Conservation (phyloP, 1,140 invertebrate species). For the Drosophila quadrilineata region DNA sequence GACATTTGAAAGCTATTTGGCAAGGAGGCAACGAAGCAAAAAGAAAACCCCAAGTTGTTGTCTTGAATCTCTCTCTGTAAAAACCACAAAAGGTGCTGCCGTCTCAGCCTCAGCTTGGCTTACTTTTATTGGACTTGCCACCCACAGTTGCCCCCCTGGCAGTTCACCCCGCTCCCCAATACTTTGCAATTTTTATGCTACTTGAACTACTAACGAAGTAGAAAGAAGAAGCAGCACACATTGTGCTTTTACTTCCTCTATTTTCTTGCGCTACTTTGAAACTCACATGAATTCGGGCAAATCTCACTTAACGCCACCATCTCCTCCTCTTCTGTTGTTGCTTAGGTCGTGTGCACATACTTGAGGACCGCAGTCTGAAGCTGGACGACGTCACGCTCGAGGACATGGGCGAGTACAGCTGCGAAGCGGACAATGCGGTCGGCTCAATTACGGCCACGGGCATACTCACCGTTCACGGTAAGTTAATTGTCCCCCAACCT, state of each 20-base stretch:
- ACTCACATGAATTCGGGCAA: slow-evolving; percentile 32
- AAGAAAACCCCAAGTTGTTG: slow-evolving; percentile 52
- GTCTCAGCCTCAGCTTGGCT: slow-evolving; percentile 43
- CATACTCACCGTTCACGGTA: slow-evolving; percentile 90
- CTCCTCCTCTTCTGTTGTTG: slow-evolving; percentile 10
- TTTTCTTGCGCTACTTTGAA: neutral
- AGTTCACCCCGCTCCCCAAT: neutral
- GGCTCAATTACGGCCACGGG: slow-evolving; percentile 91
- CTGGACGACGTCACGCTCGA: slow-evolving; percentile 88
- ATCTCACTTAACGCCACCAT: neutral
- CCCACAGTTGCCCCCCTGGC: no score
- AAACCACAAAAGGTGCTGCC: slow-evolving; percentile 60
- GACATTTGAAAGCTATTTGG: slow-evolving; percentile 72
- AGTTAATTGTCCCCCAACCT: slow-evolving; percentile 75
- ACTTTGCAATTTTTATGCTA: slow-evolving; percentile 75
- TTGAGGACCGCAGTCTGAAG: slow-evolving; percentile 90
- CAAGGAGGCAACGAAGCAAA: slow-evolving; percentile 61
- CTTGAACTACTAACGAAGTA: slow-evolving; percentile 79
- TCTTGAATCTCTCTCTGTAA: slow-evolving; percentile 50
- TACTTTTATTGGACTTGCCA: slow-evolving; percentile 60
- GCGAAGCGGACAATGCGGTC: slow-evolving; percentile 93
- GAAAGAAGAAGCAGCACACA: slow-evolving; percentile 40
- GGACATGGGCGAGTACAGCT: slow-evolving; percentile 96
- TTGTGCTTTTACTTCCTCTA: slow-evolving; percentile 35
- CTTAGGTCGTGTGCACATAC: slow-evolving; percentile 86